Conservation (phyloP, 2,113 vertebrate genomes). For the Oxyura jamaicensis region DNA sequence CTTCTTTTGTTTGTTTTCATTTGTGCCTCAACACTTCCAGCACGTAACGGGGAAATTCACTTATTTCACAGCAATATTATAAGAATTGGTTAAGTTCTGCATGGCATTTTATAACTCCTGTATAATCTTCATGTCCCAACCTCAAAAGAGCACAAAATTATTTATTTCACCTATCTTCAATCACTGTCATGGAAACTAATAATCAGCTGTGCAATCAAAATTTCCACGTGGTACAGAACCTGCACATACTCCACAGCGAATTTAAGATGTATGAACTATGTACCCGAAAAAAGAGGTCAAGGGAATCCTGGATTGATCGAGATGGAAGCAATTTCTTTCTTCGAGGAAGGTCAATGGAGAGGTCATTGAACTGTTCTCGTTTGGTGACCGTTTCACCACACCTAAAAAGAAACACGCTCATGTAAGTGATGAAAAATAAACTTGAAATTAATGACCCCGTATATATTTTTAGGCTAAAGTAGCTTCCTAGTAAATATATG, state of each 20-base stretch:
- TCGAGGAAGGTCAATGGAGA: constrained; percentile 96
- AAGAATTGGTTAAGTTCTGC: neutral
- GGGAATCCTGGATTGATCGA: constrained; percentile 94
- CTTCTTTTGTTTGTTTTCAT: neutral
- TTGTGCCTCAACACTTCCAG: neutral
- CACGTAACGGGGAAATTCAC: neutral
- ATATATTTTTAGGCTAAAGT: neutral
- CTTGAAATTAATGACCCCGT: neutral
- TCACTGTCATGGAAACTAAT: neutral
- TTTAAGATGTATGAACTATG: neutral
- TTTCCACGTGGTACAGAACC: neutral
- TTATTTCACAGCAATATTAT: neutral
- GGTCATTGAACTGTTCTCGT: constrained; percentile 95
- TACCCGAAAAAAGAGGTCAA: constrained; percentile 98
- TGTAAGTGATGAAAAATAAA: neutral
- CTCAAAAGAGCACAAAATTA: neutral
- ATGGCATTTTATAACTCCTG: neutral
- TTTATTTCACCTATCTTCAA: neutral
- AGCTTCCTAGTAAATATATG: neutral
- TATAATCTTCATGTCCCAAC: neutral
- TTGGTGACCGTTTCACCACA: constrained; percentile 95
- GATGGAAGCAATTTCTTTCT: constrained; percentile 90
- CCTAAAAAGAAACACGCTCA: constrained; percentile 61
- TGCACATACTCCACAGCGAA: neutral
- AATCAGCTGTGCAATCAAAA: neutral